Evolutionary conservation across 2,888 invertebrate genomes (phyloP).

Genomic region (Lysandra coridon): DNA sequence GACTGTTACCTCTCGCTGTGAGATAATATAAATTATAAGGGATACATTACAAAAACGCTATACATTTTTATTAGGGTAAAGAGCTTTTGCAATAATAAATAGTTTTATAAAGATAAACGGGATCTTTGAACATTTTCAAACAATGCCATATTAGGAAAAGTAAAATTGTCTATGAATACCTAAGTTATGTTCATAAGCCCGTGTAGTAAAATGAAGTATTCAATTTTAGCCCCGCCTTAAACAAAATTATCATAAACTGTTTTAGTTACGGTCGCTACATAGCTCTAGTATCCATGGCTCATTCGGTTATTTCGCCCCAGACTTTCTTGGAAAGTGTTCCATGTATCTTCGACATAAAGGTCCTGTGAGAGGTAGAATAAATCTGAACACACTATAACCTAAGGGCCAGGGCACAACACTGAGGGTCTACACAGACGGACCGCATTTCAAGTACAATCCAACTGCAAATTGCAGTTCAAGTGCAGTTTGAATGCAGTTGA

Average conservation of each 20-base stretch:
- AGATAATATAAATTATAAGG: background rate
- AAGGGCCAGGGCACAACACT: background rate
- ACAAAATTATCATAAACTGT: background rate
- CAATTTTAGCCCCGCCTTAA: background rate
- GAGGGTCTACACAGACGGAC: no score
- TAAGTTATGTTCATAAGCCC: background rate
- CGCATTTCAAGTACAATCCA: no score
- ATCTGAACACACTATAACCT: background rate
- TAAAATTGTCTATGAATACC: background rate
- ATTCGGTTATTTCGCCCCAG: no score
- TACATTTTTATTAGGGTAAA: conserved; percentile 9
- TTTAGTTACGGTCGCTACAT: background rate
- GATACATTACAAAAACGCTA: background rate
- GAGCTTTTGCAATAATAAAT: background rate
- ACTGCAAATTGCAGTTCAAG: no score
- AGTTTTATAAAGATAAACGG: background rate
- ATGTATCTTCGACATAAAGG: no score
- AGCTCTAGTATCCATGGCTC: background rate
- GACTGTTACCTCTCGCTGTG: background rate
- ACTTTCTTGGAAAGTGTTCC: no score
- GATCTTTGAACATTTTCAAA: background rate
- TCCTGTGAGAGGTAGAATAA: no score
- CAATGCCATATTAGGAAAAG: background rate
- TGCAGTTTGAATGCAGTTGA: no score
- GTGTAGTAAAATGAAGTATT: background rate